Percentiles rank a stretch among this genome's conserved stretches.
phyloP scores from a whole-genome alignment of 2,888 invertebrate species.

The Nasonovia ribisnigri region DNA sequence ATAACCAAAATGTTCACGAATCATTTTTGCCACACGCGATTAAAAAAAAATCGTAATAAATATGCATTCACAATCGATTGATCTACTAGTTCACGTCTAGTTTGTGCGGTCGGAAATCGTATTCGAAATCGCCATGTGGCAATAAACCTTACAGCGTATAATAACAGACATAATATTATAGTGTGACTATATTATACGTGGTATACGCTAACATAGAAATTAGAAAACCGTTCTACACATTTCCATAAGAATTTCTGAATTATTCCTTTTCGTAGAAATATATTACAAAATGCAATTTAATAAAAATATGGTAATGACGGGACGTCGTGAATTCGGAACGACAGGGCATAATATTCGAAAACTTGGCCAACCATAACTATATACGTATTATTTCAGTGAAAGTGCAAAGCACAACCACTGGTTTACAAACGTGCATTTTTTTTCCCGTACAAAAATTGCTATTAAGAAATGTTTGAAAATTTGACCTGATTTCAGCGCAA shows the following conservation, averaged over 20 bases:
- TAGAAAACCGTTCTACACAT: neutral
- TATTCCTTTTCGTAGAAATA: neutral
- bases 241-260: neutral
- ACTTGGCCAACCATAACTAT: neutral
- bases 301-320: neutral
- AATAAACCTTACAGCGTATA: neutral
- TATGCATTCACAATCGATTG: neutral
- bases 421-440: neutral
- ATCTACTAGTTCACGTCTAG: neutral
- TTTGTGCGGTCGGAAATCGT: neutral
- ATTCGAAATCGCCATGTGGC: neutral
- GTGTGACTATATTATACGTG: neutral
- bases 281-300: neutral
- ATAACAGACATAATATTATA: neutral
- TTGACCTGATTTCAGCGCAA: slow-evolving; percentile 13
- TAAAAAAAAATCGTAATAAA: neutral
- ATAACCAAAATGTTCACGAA: neutral
- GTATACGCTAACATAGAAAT: neutral
- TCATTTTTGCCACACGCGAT: neutral
- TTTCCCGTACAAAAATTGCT: neutral
- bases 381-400: neutral
- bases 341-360: neutral
- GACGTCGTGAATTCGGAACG: neutral
- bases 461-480: slow-evolving; percentile 13
- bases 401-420: slow-evolving; percentile 26